Base-by-base conservation (phyloP, 1,140 invertebrate genomes). In the Brachionus plicatilis region DNA sequence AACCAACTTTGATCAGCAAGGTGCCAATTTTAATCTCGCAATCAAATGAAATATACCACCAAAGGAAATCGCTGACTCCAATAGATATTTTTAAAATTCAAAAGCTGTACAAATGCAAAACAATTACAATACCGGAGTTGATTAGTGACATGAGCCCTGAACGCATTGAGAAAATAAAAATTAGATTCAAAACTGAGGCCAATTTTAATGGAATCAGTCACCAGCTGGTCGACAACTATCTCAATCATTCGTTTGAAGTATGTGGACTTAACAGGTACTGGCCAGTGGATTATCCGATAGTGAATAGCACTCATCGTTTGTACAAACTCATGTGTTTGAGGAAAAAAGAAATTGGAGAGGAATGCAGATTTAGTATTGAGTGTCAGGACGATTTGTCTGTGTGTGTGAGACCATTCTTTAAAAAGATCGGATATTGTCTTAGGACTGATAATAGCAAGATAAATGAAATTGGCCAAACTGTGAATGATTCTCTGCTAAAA, bases 331-430 rank as follows among this genome's bases (percentile, higher is more conserved):
- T 65, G 17, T 82, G 79, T 45, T 43, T 68, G 37, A 60, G 12
- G 37, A 82, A 82, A 45, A 60, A 68, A 65, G 24, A 20, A 27
- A 24, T 41, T 11, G 33, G 20, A 12, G 50, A 60, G 33, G 41
- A 27, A 12, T 82, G 79, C 60, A 33, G 65, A 65, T 82, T 82
- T 68, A 65, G 50, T 7, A 82, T 82, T 45, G 79, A 82, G 33
- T 82, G 79, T 29, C 29, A 60, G 41, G 53, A 82, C 24, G 37
- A 60, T 12, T 29, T 33, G 17, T 37, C 79, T 12, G 17, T 82
- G 27, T 82, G 79, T 65, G 27, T 60, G 20, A 60, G 79, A 82
- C 53, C 79, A 14, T 82, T 82, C 66, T 82, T 82, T 41, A 82
- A 82, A 82, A 65, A 60, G 45, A n/a, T 45, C 9, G 79, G 79